phyloP scores from a whole-genome alignment of 2,113 vertebrate genomes.

The Odontesthes bonariensis region DNA sequence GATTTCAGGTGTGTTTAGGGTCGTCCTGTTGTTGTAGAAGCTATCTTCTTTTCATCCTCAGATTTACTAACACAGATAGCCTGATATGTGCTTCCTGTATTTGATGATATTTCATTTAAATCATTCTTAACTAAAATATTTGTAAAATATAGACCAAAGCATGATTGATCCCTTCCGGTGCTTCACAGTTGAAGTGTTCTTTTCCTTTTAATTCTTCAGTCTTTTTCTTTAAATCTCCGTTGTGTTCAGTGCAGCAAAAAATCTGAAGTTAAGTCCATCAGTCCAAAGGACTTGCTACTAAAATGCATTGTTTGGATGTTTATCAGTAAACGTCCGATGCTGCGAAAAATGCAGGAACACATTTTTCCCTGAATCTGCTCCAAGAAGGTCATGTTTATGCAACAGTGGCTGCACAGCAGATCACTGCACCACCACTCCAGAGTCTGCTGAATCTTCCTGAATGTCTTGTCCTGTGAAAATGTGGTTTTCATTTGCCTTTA shows the following conservation, averaged over 20 bases:
- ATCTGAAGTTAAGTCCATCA: neutral
- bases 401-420: neutral
- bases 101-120: slow-evolving; percentile 17
- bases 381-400: slow-evolving; percentile 4
- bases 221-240: neutral
- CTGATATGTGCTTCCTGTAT: slow-evolving; percentile 7
- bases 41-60: slow-evolving; percentile 1
- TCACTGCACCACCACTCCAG: neutral
- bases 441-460: neutral
- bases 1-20: slow-evolving; percentile 23
- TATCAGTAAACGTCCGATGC: neutral
- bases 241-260: neutral
- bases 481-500: neutral
- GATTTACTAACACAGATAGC: slow-evolving; percentile 5
- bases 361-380: neutral
- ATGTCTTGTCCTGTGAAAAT: neutral
- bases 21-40: slow-evolving; percentile 16
- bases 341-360: neutral
- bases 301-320: slow-evolving; percentile 3
- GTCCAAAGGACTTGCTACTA: neutral
- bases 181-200: neutral
- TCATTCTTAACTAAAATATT: neutral
- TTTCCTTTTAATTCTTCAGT: neutral
- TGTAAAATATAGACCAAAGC: neutral
- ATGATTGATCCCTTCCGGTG: neutral